These are phyloP conservation scores for Syngnathus typhle DNA, from an alignment of 2,113 vertebrate genomes.

Conservation along the genomic window DNA sequence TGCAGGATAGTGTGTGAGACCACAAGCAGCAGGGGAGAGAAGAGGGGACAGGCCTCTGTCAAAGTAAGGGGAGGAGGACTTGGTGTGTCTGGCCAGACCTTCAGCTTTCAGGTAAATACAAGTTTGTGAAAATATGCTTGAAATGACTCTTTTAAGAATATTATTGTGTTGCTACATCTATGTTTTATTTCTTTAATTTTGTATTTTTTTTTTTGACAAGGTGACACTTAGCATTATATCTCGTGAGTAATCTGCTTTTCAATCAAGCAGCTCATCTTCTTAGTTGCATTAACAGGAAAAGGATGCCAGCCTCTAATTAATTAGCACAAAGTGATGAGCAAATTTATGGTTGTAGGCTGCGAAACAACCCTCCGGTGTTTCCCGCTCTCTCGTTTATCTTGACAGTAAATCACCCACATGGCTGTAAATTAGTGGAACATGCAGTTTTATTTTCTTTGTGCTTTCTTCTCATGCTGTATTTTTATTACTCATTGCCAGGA, in stretches of 20 bases:
- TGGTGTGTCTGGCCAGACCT: slow-evolving; percentile 76
- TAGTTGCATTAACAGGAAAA: slow-evolving; percentile 18
- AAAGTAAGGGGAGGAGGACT: slow-evolving; percentile 81
- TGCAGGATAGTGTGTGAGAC: slow-evolving; percentile 87
- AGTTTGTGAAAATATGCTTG: background rate
- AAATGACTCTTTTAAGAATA: background rate
- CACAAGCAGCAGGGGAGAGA: slow-evolving; percentile 71
- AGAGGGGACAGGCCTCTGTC: slow-evolving; percentile 74
- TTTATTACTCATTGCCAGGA: slow-evolving; percentile 66
- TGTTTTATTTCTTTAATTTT: background rate
- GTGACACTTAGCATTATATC: background rate
- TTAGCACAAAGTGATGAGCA: slow-evolving; percentile 19
- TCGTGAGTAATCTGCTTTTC: background rate
- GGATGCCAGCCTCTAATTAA: slow-evolving; percentile 25
- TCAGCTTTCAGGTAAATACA: slow-evolving; percentile 85
- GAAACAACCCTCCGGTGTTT: slow-evolving; percentile 21
- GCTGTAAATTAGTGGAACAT: background rate
- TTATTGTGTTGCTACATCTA: background rate
- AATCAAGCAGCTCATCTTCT: slow-evolving; percentile 11
- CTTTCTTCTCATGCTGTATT: slow-evolving; percentile 7
- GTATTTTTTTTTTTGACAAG: background rate
- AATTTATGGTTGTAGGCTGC: slow-evolving; percentile 24
- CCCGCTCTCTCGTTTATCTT: slow-evolving; percentile 43
- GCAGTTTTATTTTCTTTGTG: background rate
- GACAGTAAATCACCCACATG: slow-evolving; percentile 27